Percentiles rank a stretch among this genome's conserved stretches.
phyloP scores from a whole-genome alignment of 2,113 vertebrate species.

The Oncorhynchus mykiss region DNA sequence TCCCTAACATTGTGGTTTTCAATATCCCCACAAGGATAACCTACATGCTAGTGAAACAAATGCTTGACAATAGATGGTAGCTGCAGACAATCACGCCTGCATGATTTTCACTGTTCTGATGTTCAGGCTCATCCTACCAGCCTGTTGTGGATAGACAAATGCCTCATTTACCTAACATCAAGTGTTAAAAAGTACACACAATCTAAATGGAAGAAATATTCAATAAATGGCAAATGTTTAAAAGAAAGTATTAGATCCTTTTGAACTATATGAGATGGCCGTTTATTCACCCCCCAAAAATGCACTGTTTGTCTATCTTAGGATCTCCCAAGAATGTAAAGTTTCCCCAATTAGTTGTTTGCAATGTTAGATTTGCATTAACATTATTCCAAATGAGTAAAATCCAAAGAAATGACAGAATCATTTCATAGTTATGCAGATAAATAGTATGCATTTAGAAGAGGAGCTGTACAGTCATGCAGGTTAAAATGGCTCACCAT shows the following conservation, averaged over 20 bases:
- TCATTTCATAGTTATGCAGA: conserved; percentile 31
- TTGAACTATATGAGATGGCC: not conserved
- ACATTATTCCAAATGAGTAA: not conserved
- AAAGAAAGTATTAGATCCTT: not conserved
- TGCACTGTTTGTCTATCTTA: not conserved
- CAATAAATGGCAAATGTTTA: conserved; percentile 1
- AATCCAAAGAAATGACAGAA: conserved; percentile 12
- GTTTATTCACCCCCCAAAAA: not conserved
- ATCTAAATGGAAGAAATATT: conserved; percentile 11
- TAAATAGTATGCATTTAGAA: conserved; percentile 15
- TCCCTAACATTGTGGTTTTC: conserved; percentile 24
- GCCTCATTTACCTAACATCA: not conserved
- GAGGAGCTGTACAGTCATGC: conserved; percentile 1
- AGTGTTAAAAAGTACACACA: not conserved
- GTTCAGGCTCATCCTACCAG: not conserved
- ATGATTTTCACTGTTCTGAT: conserved; percentile 37
- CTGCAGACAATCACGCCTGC: conserved; percentile 60
- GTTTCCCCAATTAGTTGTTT: not conserved
- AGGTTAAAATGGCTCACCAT: conserved; percentile 18
- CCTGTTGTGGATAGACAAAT: not conserved
- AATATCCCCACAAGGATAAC: conserved; percentile 20
- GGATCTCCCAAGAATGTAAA: not conserved
- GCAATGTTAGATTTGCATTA: not conserved
- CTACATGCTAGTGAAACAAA: conserved; percentile 18
- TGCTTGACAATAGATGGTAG: conserved; percentile 28